phyloP scores from a whole-genome alignment of 2,888 invertebrate species.

The Epinotia nisella region DNA sequence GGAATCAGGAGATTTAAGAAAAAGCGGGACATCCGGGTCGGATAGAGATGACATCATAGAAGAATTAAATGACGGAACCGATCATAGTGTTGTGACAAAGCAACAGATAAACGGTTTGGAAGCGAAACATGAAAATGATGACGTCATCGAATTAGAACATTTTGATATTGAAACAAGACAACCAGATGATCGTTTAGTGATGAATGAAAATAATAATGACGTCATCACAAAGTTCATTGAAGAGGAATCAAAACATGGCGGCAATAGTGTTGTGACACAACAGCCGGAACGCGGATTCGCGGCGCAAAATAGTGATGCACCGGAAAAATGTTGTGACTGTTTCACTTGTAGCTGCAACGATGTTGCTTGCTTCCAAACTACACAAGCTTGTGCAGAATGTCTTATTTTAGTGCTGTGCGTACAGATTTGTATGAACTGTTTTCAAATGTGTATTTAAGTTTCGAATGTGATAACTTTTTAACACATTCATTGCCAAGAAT shows the following conservation, averaged over 20 bases:
- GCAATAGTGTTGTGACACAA: conserved; percentile 22
- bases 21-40: not conserved
- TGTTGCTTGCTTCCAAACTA: conserved; percentile 25
- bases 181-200: not conserved
- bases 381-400: conserved; percentile 26
- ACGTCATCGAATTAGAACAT: not conserved
- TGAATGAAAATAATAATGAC: conserved; percentile 16
- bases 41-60: conserved; percentile 9
- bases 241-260: conserved; percentile 6
- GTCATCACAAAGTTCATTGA: conserved; percentile 8
- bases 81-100: conserved; percentile 9
- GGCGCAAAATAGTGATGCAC: conserved; percentile 12
- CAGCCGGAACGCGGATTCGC: conserved; percentile 6
- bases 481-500: no score
- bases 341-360: conserved; percentile 17
- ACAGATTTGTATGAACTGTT: conserved; percentile 9
- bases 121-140: not conserved
- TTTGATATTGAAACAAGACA: not conserved
- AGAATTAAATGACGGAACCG: not conserved
- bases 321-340: conserved; percentile 2
- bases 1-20: not conserved
- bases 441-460: not conserved
- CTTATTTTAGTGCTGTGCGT: conserved; percentile 18
- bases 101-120: not conserved
- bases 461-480: not conserved